Conservation (phyloP, 2,888 invertebrate species). For the Altica lythri region DNA sequence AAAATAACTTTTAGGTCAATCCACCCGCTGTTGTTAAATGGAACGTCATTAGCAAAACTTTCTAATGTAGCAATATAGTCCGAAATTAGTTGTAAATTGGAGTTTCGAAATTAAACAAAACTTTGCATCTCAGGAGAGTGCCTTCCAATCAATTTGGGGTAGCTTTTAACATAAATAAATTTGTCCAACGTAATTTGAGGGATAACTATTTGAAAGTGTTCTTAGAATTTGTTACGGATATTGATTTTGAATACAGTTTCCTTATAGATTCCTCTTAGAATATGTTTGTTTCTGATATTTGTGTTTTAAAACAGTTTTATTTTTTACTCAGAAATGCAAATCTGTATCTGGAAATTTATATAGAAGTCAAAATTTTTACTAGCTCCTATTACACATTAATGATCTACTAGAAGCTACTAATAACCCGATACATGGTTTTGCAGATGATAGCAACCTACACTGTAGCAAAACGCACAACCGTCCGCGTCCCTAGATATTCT, state of each 20-base stretch:
- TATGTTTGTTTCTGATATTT: not conserved
- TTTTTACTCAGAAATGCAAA: not conserved
- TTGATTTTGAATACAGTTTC: not conserved
- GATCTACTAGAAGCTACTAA: too few species aligned
- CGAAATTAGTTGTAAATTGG: constrained; percentile 14
- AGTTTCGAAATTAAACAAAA: constrained; percentile 23
- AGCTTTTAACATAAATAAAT: constrained; percentile 17
- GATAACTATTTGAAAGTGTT: constrained; percentile 29
- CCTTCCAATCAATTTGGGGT: constrained; percentile 13
- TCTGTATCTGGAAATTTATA: not conserved
- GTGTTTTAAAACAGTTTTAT: not conserved
- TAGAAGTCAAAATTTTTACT: too few species aligned
- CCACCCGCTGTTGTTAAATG: constrained; percentile 6
- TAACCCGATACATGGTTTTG: too few species aligned
- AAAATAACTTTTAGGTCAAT: too few species aligned
- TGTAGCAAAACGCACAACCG: too few species aligned
- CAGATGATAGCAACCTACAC: too few species aligned
- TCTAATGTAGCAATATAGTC: constrained; percentile 15
- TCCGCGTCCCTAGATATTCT: too few species aligned
- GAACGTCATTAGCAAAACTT: constrained; percentile 16
- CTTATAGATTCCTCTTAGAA: not conserved
- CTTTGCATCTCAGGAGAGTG: constrained; percentile 17
- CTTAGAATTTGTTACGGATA: constrained; percentile 21
- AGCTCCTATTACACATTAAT: too few species aligned
- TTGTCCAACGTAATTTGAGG: constrained; percentile 30